These are phyloP conservation scores for Smutsia temminckii DNA, from an alignment of 2,797 vertebrate species.

Conservation along the genomic window DNA sequence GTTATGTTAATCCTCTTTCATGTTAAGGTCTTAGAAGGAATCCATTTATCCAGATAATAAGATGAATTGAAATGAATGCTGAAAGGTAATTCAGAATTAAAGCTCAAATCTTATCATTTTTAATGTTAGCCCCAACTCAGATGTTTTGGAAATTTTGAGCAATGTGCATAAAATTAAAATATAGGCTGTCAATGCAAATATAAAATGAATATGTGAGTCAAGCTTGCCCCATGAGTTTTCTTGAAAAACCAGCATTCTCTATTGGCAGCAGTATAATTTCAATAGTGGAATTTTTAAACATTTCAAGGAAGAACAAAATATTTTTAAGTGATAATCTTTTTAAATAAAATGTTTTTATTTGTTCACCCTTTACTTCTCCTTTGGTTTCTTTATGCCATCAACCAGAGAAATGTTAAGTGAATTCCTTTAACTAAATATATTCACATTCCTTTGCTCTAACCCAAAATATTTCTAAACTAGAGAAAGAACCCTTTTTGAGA, in stretches of 20 bases:
- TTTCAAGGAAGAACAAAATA: neutral
- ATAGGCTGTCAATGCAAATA: neutral
- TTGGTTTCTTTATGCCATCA: neutral
- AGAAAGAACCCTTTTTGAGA: neutral
- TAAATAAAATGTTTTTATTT: conserved; percentile 26
- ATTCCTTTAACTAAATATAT: neutral
- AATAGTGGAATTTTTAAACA: neutral
- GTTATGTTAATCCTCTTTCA: neutral
- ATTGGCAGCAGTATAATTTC: neutral
- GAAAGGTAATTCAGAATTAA: neutral
- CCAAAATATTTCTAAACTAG: neutral
- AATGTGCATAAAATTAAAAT: conserved; percentile 12
- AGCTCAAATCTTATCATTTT: neutral
- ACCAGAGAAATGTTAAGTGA: neutral
- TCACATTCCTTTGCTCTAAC: neutral
- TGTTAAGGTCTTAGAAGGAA: neutral
- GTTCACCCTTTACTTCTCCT: neutral
- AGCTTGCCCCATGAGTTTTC: neutral
- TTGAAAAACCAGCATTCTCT: neutral
- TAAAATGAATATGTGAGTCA: neutral
- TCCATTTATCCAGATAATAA: neutral
- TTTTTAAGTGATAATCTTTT: neutral
- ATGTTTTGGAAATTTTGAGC: neutral
- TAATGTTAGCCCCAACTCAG: neutral
- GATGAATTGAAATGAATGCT: neutral